Evolutionary conservation across 2,797 vertebrate species (phyloP).

Genomic region (Acipenser transmontanus): DNA sequence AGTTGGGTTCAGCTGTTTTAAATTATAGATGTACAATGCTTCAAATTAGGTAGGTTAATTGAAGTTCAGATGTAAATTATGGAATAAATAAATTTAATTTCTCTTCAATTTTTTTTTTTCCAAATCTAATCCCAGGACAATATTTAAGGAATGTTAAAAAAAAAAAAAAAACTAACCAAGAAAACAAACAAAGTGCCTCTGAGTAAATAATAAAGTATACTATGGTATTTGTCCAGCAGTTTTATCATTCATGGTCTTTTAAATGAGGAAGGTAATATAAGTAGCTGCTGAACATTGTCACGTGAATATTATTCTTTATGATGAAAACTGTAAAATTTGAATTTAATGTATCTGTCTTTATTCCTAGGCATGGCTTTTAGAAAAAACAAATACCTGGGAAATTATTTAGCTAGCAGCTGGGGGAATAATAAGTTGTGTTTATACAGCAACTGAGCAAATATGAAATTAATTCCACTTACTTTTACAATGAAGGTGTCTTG

Average conservation of each 20-base stretch:
- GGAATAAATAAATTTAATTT: conserved; percentile 3
- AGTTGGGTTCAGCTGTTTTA: conserved; percentile 2
- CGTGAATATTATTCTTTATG: conserved; percentile 20
- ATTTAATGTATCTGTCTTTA: conserved; percentile 9
- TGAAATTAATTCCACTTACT: conserved; percentile 3
- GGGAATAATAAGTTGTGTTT: conserved; percentile 11
- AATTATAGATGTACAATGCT: not conserved
- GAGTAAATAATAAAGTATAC: conserved; percentile 15
- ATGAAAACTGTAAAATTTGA: conserved; percentile 22
- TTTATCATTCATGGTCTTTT: conserved; percentile 15
- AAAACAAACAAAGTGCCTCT: conserved; percentile 16
- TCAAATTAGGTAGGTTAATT: not conserved
- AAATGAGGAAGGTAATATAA: conserved; percentile 19
- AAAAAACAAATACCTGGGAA: not conserved
- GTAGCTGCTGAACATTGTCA: conserved; percentile 23
- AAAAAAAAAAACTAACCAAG: not conserved
- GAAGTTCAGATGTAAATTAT: not conserved
- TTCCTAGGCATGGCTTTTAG: not conserved
- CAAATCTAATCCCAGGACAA: conserved; percentile 14
- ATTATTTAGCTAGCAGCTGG: conserved; percentile 14
- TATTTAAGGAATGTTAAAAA: conserved; percentile 12
- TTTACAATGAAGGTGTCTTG: conserved; percentile 7
- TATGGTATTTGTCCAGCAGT: conserved; percentile 28
- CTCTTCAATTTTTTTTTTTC: not conserved
- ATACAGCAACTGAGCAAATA: conserved; percentile 13